Conservation (phyloP, 2,113 vertebrate species). For the Sylvia atricapilla region DNA sequence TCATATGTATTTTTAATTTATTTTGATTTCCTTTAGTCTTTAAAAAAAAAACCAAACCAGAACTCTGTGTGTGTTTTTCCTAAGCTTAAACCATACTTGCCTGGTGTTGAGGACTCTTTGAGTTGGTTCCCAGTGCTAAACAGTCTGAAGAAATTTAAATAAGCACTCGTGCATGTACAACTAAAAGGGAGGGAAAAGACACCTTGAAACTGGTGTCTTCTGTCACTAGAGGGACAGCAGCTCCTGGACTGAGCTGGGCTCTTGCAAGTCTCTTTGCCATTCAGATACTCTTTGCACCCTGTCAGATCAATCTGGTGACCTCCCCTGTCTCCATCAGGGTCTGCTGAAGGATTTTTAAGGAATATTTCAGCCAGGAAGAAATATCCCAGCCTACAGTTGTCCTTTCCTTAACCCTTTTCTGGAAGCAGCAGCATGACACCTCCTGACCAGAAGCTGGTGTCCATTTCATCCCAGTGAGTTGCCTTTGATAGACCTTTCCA, state of each 20-base stretch:
- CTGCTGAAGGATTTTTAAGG: background rate
- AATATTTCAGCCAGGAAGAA: background rate
- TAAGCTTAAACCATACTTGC: background rate
- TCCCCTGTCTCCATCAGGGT: background rate
- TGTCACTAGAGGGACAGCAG: background rate
- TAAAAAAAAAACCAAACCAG: background rate
- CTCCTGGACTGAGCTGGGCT: background rate
- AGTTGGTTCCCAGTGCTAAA: background rate
- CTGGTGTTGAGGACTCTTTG: background rate
- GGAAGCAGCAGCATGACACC: background rate
- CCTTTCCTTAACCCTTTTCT: background rate
- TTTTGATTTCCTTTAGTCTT: conserved; percentile 13
- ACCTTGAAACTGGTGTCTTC: background rate
- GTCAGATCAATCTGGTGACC: background rate
- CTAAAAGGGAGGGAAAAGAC: background rate
- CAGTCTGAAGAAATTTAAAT: background rate
- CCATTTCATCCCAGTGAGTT: background rate
- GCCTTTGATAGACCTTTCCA: background rate
- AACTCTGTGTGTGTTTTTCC: background rate
- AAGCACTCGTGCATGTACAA: fast-evolving
- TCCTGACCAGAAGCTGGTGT: background rate
- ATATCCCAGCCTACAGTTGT: background rate
- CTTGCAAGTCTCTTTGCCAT: background rate
- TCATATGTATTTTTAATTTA: conserved; percentile 69
- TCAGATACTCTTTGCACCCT: background rate